A percentile compares a stretch with the other conserved stretches of the same genome.
Conservation (phyloP, 1,140 invertebrate species). For the Ips typographus region DNA sequence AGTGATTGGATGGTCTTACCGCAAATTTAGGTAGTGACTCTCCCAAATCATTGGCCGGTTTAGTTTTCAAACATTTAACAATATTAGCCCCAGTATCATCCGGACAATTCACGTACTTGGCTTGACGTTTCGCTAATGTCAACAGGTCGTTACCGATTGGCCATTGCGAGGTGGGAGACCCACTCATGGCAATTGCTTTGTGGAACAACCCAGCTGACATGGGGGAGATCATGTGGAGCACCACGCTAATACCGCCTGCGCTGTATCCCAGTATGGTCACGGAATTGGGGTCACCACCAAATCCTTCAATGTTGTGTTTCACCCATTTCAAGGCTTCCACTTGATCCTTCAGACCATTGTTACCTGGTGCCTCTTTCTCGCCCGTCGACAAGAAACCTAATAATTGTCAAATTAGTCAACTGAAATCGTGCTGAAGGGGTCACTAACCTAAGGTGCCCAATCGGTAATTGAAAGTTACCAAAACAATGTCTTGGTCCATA, state of each 20-base stretch:
- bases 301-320: constrained; percentile 67
- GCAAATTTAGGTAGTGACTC: constrained; percentile 55
- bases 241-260: constrained; percentile 66
- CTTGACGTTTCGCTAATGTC: constrained; percentile 67
- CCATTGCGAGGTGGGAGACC: constrained; percentile 63
- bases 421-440: background rate
- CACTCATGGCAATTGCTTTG: constrained; percentile 68
- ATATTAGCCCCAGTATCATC: constrained; percentile 59
- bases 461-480: constrained; percentile 64
- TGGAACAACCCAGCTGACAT: constrained; percentile 71
- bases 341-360: constrained; percentile 77
- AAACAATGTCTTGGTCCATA: constrained; percentile 57
- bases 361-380: constrained; percentile 65
- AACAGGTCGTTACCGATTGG: constrained; percentile 58
- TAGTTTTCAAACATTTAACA: constrained; percentile 63
- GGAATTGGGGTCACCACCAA: constrained; percentile 72
- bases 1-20: constrained; percentile 45
- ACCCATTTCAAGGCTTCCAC: constrained; percentile 73
- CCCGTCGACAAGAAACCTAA: constrained; percentile 68
- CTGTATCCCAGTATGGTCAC: constrained; percentile 73
- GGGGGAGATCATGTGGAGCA: constrained; percentile 70
- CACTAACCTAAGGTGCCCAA: constrained; percentile 55
- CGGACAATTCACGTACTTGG: constrained; percentile 66
- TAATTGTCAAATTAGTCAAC: background rate
- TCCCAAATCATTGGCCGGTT: constrained; percentile 56